Base-by-base conservation (phyloP, 2,113 vertebrate genomes). In the Hyperoodon ampullatus region DNA sequence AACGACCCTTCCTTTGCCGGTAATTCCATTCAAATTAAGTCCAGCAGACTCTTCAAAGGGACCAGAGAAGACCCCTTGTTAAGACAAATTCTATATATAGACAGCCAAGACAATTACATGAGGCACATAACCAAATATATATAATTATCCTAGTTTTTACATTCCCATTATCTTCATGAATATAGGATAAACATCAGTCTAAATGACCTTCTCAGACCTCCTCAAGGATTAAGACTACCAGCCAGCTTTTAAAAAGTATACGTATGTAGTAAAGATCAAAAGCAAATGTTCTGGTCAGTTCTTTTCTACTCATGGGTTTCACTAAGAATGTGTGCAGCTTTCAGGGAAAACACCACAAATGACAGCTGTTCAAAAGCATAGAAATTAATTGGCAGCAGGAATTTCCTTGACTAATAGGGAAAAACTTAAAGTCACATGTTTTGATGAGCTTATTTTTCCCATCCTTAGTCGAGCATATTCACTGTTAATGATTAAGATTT, bases 151-250 rank as follows among this genome's bases (percentile, higher is more conserved):
- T 86, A 90, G 83, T 88, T 93, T 96, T 92, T 83, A 92, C 47
- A 96, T 97, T 72, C 78, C 92, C 63, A 96, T 96, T 53, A 97
- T 74, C 93, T 96, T 89, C 23, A 96, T 93, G 94, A 98, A 98
- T 92, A 97, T 15, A 96, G 95, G 75, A 61, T 97, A 93, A 90
- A 97, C 96, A 96, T 91, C 94, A 30, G 97, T 90, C 53, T 80
- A 95, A 95, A 63, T 74, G 72, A 88, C 81, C 97, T 97, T 94
- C 84, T 95, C 92, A 97, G 68, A 93, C 78, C 91, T 92, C 61
- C 92, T 96, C 94, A 77, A 96, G 98, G 93, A 58, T 23, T 88
- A 96, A 72, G 92, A 9, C 60, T 2, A 97, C 87, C 35, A 93
- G 65, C 21, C 71, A 96, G 66, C 93, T 96, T 96, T 47, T 92